Evolutionary conservation across 2,797 vertebrate species (phyloP).

Genomic region (Emys orbicularis): DNA sequence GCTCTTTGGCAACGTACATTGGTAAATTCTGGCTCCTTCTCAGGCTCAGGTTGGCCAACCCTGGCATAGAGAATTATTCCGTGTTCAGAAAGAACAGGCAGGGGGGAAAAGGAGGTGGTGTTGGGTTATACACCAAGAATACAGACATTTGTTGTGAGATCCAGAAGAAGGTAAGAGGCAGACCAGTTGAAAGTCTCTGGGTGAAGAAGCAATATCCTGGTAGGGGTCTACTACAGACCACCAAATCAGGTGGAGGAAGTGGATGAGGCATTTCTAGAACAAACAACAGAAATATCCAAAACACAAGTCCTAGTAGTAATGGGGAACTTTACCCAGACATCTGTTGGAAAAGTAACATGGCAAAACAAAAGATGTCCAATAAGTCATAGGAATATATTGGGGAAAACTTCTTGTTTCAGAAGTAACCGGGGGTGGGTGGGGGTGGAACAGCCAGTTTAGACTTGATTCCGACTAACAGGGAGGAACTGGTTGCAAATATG

Average conservation of each 20-base stretch:
- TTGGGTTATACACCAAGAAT: not conserved
- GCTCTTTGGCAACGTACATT: no score
- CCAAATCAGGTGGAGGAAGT: not conserved
- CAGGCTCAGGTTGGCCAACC: no score
- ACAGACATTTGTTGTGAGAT: not conserved
- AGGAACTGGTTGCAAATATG: not conserved
- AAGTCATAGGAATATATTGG: not conserved
- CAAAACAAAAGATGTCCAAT: not conserved
- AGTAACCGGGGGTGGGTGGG: not conserved
- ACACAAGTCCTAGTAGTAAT: not conserved
- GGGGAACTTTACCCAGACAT: not conserved
- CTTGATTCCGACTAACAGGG: not conserved
- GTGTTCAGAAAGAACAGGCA: not conserved
- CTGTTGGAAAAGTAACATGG: not conserved
- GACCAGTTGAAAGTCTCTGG: not conserved
- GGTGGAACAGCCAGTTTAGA: not conserved
- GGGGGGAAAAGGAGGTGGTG: not conserved
- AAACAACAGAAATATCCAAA: not conserved
- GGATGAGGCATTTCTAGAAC: not conserved
- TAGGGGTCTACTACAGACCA: not conserved
- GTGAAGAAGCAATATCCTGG: not conserved
- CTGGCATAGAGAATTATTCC: not conserved
- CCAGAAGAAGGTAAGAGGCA: not conserved
- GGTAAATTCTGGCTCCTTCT: no score
- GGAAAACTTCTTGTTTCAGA: not conserved